Conservation (phyloP, 2,113 vertebrate genomes). For the Murina feae region DNA sequence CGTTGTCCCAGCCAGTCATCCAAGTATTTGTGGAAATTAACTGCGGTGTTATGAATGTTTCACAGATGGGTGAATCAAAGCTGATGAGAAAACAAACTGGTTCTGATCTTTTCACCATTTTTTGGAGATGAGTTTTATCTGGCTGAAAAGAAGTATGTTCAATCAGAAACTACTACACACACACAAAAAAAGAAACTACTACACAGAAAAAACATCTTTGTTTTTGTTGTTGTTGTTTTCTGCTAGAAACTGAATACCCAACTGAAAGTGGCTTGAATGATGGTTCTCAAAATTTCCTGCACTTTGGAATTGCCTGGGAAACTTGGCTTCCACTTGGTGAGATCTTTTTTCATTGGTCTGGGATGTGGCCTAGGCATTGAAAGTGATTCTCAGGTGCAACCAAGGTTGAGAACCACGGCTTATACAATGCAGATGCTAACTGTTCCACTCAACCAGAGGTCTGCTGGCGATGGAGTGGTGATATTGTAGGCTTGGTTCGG, state of each 20-base stretch:
- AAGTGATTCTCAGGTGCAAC: not conserved
- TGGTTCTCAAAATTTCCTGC: not conserved
- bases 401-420: not conserved
- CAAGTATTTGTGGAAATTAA: constrained; percentile 59
- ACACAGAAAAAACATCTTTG: not conserved
- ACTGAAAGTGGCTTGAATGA: not conserved
- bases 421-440: not conserved
- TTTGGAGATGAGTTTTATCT: constrained; percentile 26
- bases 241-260: not conserved
- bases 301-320: not conserved
- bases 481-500: fast-evolving
- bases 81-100: constrained; percentile 47
- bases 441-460: not conserved
- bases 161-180: not conserved
- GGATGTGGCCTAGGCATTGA: not conserved
- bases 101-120: constrained; percentile 42
- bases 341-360: not conserved
- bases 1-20: constrained; percentile 41
- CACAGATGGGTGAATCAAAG: constrained; percentile 54
- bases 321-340: not conserved
- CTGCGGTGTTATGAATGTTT: constrained; percentile 54
- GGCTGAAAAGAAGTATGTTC: constrained; percentile 33
- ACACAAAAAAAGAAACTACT: too few species aligned
- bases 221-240: not conserved
- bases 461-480: not conserved